Conservation (phyloP, 2,888 invertebrate genomes). For the Lochmaea crataegi region DNA sequence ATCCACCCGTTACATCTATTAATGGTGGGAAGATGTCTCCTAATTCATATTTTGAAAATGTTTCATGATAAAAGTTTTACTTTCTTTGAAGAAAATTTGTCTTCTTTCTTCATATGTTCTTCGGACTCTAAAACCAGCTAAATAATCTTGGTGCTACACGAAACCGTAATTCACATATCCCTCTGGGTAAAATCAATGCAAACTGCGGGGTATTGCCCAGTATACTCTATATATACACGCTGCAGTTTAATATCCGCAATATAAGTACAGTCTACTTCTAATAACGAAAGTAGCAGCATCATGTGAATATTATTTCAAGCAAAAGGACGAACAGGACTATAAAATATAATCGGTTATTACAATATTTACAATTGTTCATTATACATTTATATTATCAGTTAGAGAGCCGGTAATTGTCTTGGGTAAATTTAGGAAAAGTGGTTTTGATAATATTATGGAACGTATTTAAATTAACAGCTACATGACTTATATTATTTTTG, state of each 20-base stretch:
- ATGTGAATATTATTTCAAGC: background rate
- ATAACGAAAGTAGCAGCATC: constrained; percentile 10
- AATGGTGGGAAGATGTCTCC: no score
- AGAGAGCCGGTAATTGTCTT: background rate
- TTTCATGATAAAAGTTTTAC: no score
- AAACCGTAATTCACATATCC: constrained; percentile 12
- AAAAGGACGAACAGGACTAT: background rate
- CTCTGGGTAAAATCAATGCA: constrained; percentile 16
- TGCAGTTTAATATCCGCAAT: constrained; percentile 21
- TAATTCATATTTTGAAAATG: no score
- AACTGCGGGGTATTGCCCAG: constrained; percentile 9
- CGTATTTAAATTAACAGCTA: no score
- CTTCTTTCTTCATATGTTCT: background rate
- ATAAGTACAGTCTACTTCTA: constrained; percentile 4
- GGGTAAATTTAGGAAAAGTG: background rate
- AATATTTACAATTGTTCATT: background rate
- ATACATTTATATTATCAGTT: background rate
- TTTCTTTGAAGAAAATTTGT: background rate
- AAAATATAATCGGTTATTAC: background rate
- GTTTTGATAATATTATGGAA: no score
- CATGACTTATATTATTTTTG: no score
- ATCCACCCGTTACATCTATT: no score
- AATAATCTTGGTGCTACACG: background rate
- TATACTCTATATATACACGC: background rate
- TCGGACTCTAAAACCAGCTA: constrained; percentile 1